Evolutionary conservation across 2,797 vertebrate genomes (phyloP).

Genomic region (Scomberomorus guttatus): DNA sequence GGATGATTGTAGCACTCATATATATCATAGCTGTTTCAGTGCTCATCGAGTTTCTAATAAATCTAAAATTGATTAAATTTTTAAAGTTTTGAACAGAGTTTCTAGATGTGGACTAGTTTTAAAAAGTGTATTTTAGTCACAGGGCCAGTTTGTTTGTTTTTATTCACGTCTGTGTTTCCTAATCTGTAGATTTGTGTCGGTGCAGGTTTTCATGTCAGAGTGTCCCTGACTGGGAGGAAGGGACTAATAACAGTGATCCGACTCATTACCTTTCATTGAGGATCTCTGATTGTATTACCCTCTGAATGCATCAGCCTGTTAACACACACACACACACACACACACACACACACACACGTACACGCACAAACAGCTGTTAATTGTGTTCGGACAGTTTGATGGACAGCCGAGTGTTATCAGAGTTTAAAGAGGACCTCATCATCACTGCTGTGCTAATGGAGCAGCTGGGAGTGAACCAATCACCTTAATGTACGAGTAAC

Average conservation of each 20-base stretch:
- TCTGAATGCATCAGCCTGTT: constrained; percentile 28
- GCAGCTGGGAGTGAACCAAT: constrained; percentile 29
- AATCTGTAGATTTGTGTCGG: constrained; percentile 20
- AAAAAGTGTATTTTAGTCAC: not conserved
- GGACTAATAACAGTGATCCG: constrained; percentile 44
- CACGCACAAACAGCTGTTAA: too few species aligned
- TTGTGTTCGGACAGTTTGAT: constrained; percentile 12
- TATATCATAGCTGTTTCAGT: too few species aligned
- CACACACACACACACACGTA: not conserved
- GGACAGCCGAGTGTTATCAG: constrained; percentile 40
- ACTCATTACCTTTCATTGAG: constrained; percentile 63
- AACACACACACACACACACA: constrained; percentile 25
- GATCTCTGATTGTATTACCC: constrained; percentile 53
- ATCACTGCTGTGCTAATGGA: constrained; percentile 30
- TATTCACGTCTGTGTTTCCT: not conserved
- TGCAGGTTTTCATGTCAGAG: constrained; percentile 19
- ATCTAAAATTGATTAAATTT: too few species aligned
- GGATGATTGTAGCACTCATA: too few species aligned
- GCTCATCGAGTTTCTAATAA: too few species aligned
- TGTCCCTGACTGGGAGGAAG: constrained; percentile 15
- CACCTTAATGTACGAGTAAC: constrained; percentile 3
- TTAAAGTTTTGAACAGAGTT: too few species aligned
- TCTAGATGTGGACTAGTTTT: too few species aligned
- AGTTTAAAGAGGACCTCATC: constrained; percentile 33
- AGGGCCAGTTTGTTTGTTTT: not conserved